Evolutionary conservation across 2,797 vertebrate species (phyloP).

Genomic region (Trichosurus vulpecula): DNA sequence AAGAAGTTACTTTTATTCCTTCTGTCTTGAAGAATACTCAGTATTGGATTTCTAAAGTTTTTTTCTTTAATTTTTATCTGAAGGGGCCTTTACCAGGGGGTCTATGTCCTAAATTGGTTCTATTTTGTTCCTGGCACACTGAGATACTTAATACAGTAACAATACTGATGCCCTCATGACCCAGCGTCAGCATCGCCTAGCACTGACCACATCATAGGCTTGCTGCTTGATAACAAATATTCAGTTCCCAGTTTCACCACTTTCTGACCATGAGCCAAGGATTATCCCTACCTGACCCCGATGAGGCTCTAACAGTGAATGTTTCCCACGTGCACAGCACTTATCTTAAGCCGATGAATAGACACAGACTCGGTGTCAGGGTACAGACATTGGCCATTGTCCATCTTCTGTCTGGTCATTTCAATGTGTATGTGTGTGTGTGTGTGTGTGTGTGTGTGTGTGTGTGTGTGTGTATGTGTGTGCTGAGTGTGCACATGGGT

Average conservation of each 20-base stretch:
- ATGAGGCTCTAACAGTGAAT: not conserved
- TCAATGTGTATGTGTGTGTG: not conserved
- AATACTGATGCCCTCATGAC: conserved; percentile 25
- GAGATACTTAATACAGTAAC: conserved; percentile 38
- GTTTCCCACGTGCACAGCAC: conserved; percentile 29
- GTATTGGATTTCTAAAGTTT: not conserved
- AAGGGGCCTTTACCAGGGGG: not conserved
- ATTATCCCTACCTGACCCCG: conserved; percentile 67
- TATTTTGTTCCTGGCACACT: conserved; percentile 53
- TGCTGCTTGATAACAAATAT: conserved; percentile 34
- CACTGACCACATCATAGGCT: not conserved
- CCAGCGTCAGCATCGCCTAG: conserved; percentile 28
- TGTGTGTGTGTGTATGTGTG: not conserved
- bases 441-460: not conserved
- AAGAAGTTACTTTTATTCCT: not conserved
- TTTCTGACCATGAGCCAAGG: conserved; percentile 5
- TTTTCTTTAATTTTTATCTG: not conserved
- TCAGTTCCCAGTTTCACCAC: conserved; percentile 36
- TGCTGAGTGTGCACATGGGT: not conserved
- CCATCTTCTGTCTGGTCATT: not conserved
- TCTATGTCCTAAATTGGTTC: conserved; percentile 30
- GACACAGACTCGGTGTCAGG: conserved; percentile 51
- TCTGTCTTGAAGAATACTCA: not conserved
- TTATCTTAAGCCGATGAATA: conserved; percentile 30
- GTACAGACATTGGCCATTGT: conserved; percentile 43